Base-by-base conservation (phyloP, 2,113 vertebrate species). In the Lycocorax pyrrhopterus region DNA sequence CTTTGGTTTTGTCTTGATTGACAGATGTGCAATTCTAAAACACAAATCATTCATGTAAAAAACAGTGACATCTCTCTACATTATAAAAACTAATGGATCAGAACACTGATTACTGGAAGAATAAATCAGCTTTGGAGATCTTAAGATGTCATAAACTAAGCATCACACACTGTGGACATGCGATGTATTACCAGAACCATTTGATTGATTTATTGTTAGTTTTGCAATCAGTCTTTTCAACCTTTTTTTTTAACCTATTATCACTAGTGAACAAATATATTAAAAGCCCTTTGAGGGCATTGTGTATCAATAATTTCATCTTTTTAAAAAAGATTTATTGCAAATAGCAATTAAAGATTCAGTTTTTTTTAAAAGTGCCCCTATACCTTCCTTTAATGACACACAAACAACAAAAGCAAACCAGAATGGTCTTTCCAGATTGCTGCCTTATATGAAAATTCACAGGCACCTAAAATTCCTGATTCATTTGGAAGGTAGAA, bases 121-220 rank as follows among this genome's bases (percentile, higher is more conserved):
- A 95, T 97, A 97, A 97, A 98, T 97, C 96, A 98, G 71, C 62
- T 92, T 72, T 80, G 86, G 80, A 92, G 87, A 92, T 96, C 91
- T 96, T 90, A 92, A 91, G 93, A 90, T 63, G 79, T 84, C 90
- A 94, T 90, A 90, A 97, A 96, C 76, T 86, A 92, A 97, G 80
- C 94, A 91, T 89, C 79, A 79, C 71, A 89, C 77, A 49, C 21
- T 56, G 85, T 89, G 94, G 85, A 35, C 84, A 85, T 19, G 37
- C 95, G 90, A 82, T 59, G 58, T 69, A 94, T 96, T 94, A 93
- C 90, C 89, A 89, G 53, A 94, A 71, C 49, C 52, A 43, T 77
- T 60, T 47, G 8, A 39, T 32, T 96, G 96, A 98, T 97, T 97
- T 95, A 96, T 79, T 49, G 60, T 68, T 66, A 86, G 69, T 49